These are phyloP conservation scores for Pipistrellus pygmaeus DNA, from an alignment of 2,797 vertebrate genomes.

Conservation along the genomic window DNA sequence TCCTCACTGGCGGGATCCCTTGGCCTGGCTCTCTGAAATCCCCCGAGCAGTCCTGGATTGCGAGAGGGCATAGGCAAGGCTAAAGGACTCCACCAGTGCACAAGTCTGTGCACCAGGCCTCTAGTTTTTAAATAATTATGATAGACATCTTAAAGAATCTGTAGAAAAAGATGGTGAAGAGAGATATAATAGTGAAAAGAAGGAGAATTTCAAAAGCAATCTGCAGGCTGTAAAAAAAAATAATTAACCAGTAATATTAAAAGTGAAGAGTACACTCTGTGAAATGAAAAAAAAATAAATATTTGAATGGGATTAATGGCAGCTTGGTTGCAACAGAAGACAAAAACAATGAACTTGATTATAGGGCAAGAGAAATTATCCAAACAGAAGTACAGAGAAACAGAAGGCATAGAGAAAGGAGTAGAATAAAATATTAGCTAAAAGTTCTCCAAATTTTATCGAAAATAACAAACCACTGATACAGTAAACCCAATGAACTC, in stretches of 20 bases:
- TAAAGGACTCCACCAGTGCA: too few species aligned
- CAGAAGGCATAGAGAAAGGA: neutral
- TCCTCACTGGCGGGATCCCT: too few species aligned
- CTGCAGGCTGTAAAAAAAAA: neutral
- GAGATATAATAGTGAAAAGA: neutral
- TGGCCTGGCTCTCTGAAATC: too few species aligned
- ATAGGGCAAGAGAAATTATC: neutral
- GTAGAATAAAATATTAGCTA: conserved; percentile 9
- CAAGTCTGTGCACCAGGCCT: too few species aligned
- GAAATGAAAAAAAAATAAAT: neutral
- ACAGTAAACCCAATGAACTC: neutral
- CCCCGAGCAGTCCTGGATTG: too few species aligned
- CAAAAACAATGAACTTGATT: neutral
- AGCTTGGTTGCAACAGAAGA: neutral
- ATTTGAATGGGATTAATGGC: neutral
- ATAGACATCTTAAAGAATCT: neutral
- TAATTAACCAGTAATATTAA: neutral
- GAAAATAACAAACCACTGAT: neutral
- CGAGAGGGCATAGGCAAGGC: too few species aligned
- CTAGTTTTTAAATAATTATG: neutral
- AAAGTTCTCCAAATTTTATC: neutral
- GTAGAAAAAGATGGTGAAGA: neutral
- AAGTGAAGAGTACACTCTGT: neutral
- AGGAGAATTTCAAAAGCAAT: neutral
- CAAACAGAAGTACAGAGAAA: neutral